Base-by-base conservation (phyloP, 2,888 invertebrate genomes). In the Eilema sororculum region DNA sequence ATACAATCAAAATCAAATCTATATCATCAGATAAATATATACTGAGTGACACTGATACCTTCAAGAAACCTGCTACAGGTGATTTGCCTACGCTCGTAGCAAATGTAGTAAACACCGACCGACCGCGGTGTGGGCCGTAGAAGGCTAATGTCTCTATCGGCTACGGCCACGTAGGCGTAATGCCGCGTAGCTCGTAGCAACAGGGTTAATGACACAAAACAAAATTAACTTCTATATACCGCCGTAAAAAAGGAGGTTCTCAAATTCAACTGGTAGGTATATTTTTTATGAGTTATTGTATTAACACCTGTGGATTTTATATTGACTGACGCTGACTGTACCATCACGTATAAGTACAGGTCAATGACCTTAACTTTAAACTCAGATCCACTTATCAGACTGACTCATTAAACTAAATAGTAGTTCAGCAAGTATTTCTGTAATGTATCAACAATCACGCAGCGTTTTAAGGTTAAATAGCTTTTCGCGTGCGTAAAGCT, bases 381-480 rank as follows among this genome's bases (percentile, higher is more conserved):
- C 33, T 66, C 58, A 58, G 20, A 66, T 16, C 60, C 22, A 41
- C 25, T 67, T 41, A 52, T 52, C 68, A 8, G 12, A 41, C 25
- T 41, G 3, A 37, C 28, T 52, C 65, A 66, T 24, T 52, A 63
- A 24, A 22, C n/a, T 52, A 33, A 71, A 60, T 57, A 46, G 68
- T 57, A 46, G 68, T 68, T 66, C 20, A 46, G n/a, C 41, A 61
- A 16, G 41, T n/a, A 22, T 41, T 46, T 59, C 37, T 56, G 58
- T 25, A 73, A 71, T 68, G 64, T 67, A 71, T 68, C 61, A 33
- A 20, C 70, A 46, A 57, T 79, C 63, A 81, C 73, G 75, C 67
- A 71, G 63, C 65, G 28, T 71, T 78, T 72, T 78, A 78, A 78
- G 77, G 83, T 84, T 86, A 86, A 86, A 85, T 86, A 79, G 83